Base-by-base conservation (phyloP, 2,113 vertebrate species). In the Myrmophylax atrothorax region DNA sequence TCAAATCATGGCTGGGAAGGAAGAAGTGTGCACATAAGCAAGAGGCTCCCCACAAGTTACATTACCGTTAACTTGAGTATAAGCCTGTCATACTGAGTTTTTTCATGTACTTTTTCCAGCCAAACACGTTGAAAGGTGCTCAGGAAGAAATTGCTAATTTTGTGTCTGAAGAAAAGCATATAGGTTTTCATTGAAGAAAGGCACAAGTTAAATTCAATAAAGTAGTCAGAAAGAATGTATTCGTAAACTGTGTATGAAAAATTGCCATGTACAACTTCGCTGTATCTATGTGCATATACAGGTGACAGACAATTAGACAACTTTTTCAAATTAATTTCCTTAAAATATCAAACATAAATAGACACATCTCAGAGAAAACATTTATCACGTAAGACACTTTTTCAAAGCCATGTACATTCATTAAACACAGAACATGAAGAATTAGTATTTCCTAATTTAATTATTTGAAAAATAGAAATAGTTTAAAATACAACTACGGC, bases 91-190 rank as follows among this genome's bases (percentile, higher is more conserved):
- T 98, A 98, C 97, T 99, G 98, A 98, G 98, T 97, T 98, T 98
- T 99, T 99, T 98, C 99, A 98, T 99, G 98, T 98, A 99, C 98
- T 98, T 98, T 99, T 98, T 98, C 99, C 99, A 99, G 98, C 99
- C 99, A 99, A 98, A 98, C 98, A 98, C 98, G 98, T 98, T 98
- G 98, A 98, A 99, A 99, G 98, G 99, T 98, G 98, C 97, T 99
- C 99, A 99, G 99, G 99, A 99, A 99, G 99, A 99, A 99, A 99
- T 99, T 99, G 98, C 98, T 99, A 99, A 98, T 99, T 99, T 98
- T 99, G 99, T 99, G 99, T 99, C 99, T 99, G 98, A 98, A 98
- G 98, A 98, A 98, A 99, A 98, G 98, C 98, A 99, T 97, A 99
- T 94, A 99, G 98, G 96, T 99, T 99, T 98, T 98, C 98, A 98